Base-by-base conservation (phyloP, 2,888 invertebrate genomes). In the Cepaea hortensis region DNA sequence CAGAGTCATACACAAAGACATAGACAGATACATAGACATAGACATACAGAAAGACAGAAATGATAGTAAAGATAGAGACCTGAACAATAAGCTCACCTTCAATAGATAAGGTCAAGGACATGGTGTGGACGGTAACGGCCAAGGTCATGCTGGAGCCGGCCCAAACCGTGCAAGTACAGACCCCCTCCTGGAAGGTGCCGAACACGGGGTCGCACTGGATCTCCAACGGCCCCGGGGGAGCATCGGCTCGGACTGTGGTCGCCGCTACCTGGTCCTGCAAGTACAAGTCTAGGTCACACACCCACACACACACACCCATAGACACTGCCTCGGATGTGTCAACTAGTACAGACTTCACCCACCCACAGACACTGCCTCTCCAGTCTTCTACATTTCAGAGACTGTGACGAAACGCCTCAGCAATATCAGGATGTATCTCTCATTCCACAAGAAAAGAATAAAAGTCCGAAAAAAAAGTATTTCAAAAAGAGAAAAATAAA, bases 161-260 rank as follows among this genome's bases (percentile, higher is more conserved):
- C 23, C 88, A 86, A 0, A 94, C 87, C 1, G 90, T 90, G 7
- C 92, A 89, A 11, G 90, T 90, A 85, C 94, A 94, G 15, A 15
- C 7, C 7, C 92, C 89, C 15, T 91, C 90, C 46, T 93, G 92
- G 83, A 89, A 91, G 0, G 94, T 93, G 35, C 92, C 93, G 77
- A 92, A 92, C 62, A 90, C 89, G 0, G 87, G 77, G 0, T 93
- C 93, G 88, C 94, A 94, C 0, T 85, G 87, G 50, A 94, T 87
- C 0, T 87, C 87, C 7, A 93, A 87, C 15, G 88, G 88, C 20
- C 88, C 86, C 3, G 93, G 91, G 3, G 91, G 91, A 4, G 91
- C 90, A 62, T 91, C 89, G 0, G 93, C 91, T 48, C 90, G 85
- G 15, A 94, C 91, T 2, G 90, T 89, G 23, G 91, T 91, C 18